Base-by-base conservation (phyloP, 2,888 invertebrate species). In the Neoascia interrupta region DNA sequence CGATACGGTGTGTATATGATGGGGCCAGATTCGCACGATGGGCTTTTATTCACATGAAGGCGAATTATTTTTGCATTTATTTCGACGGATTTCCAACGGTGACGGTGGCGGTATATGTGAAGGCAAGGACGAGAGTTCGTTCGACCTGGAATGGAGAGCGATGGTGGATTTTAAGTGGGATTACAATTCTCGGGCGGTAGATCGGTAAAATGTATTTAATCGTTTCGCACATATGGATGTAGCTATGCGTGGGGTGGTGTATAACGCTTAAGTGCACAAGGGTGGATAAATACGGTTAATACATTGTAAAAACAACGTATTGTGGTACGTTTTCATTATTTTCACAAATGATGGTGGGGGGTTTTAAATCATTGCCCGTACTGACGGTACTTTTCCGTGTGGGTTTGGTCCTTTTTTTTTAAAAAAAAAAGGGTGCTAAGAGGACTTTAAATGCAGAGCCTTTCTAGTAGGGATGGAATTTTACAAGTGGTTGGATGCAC, bases 41-140 rank as follows among this genome's bases (percentile, higher is more conserved):
- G 13, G 19, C 13, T 13, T 8, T 5, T 31, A n/a, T 31, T 8
- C n/a, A 15, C 13, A 53, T 2, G 31, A 31, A 28, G 53, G 36
- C 43, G 47, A 54, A 74, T 68, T 66, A 68, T 68, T 68, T 54
- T 60, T 68, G 60, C 60, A 68, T 74, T 66, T 74, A 66, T 66
- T 74, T 68, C 13, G 36, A 51, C 47, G 34, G 63, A 39, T 53
- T 70, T 51, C 13, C 13, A 10, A 11, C 4, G 13, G n/a, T 1
- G 21, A 10, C 3, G 31, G 3, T 5, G 31, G 5, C 26, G 39
- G 15, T 23, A 1, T 18, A 18, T 5, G 8, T 8, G 26, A 26
- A 16, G 39, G 1, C 5, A 11, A 13, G 21, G 11, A 13, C 41
- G 41, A 41, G 2, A n/a, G 10, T 34, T 37, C 18, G 19, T 19